These are phyloP conservation scores for Anagyrus pseudococci DNA, from an alignment of 2,888 invertebrate genomes.

Conservation along the genomic window DNA sequence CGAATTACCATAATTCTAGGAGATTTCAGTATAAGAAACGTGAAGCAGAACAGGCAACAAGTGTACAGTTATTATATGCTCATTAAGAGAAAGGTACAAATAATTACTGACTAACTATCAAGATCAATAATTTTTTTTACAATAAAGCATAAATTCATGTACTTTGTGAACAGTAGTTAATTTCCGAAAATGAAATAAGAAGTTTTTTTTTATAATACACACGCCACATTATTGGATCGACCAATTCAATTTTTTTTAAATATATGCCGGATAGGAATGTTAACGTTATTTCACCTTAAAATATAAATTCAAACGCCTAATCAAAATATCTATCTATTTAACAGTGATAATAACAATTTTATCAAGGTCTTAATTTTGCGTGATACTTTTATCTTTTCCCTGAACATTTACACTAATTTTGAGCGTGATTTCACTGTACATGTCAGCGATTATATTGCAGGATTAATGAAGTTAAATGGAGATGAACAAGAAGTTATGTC, in stretches of 20 bases:
- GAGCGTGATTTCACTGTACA: conserved; percentile 26
- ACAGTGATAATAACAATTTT: conserved; percentile 29
- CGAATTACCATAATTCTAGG: conserved; percentile 20
- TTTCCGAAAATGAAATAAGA: background rate
- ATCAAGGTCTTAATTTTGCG: conserved; percentile 25
- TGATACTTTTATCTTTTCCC: conserved; percentile 3
- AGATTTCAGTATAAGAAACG: conserved; percentile 26
- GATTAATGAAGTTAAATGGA: conserved; percentile 15
- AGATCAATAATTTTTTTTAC: conserved; percentile 7
- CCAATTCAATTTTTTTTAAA: conserved; percentile 17
- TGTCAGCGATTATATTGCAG: conserved; percentile 22
- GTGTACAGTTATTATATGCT: conserved; percentile 14
- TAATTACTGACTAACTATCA: conserved; percentile 16
- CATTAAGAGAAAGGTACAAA: conserved; percentile 21
- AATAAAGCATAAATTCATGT: background rate
- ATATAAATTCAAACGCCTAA: conserved; percentile 31
- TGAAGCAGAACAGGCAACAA: conserved; percentile 18
- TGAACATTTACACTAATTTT: conserved; percentile 31
- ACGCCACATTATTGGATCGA: background rate
- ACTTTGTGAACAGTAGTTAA: background rate
- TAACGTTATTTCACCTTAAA: conserved; percentile 23
- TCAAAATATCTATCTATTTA: conserved; percentile 29
- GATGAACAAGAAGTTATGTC: conserved; percentile 21
- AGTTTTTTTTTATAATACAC: conserved; percentile 11
- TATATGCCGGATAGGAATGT: conserved; percentile 35